Percentiles rank a stretch among this genome's conserved stretches.
Evolutionary conservation across 2,888 invertebrate genomes (phyloP).

Genomic region (Graphium colonna): DNA sequence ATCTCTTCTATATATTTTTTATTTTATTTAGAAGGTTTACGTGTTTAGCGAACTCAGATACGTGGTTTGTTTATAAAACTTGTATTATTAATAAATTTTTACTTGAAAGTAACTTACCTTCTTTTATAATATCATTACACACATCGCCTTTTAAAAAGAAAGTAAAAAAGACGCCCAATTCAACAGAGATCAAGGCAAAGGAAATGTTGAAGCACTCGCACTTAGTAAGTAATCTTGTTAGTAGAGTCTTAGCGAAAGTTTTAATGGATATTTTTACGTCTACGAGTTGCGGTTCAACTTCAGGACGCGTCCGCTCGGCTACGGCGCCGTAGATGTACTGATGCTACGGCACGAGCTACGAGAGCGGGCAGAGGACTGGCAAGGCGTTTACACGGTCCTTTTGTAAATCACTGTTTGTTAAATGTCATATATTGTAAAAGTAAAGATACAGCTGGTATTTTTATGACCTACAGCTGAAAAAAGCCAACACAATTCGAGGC

Average conservation of each 20-base stretch:
- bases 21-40: no score
- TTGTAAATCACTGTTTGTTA: not conserved
- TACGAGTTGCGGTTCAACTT: not conserved
- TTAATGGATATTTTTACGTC: slow-evolving; percentile 4
- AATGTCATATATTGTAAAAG: no score
- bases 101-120: slow-evolving; percentile 2
- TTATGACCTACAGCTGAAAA: no score
- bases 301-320: not conserved
- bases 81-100: not conserved
- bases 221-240: slow-evolving; percentile 11
- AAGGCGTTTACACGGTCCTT: not conserved
- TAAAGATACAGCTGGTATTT: no score
- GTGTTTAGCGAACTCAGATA: no score
- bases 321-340: slow-evolving; percentile 1
- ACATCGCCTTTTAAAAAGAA: not conserved
- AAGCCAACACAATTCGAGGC: no score
- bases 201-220: slow-evolving; percentile 10
- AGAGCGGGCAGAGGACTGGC: slow-evolving; percentile 5
- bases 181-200: not conserved
- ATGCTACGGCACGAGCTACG: not conserved
- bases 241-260: slow-evolving; percentile 9
- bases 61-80: not conserved
- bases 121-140: not conserved
- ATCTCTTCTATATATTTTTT: no score
- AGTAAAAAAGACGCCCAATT: no score